Evolutionary conservation across 2,888 invertebrate species (phyloP), one percentile per base, ranked within the genome.

Genomic region (Dynastes tityus): DNA sequence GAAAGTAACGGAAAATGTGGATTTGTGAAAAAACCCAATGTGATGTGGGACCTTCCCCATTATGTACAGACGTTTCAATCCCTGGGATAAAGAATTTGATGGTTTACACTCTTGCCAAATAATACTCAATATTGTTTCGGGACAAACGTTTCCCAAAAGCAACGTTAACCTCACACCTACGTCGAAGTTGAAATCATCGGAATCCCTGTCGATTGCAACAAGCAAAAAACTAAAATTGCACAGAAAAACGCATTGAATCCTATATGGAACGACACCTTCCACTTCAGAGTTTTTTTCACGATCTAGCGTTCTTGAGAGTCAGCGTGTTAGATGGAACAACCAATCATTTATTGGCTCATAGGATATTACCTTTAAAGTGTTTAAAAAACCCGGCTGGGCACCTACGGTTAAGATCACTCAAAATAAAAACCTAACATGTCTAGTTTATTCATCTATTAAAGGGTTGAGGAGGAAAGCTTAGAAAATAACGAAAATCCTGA

Each of bases 141-240:
- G 98, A 0, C 98, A 98, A 87, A 97, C 86, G 95, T 98, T 0
- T 95, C 95, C 4, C 95, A n/a, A 94, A 67, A 92, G 91, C 63
- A 94, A 92, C 83, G 93, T 95, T 0, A 93, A 93, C 82, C 93
- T 95, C 82, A 96, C 84, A 95, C 96, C 0, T 95, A 94, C 87
- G 96, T 98, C 0, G 98, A 98, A 87, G 93, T 98, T 0, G 98
- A 98, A 86, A 91, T 98, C 4, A 91, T 97, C 9, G 98, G 98
- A 0, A 96, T 98, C 4, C 96, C 96, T 0, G 94, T 94, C 0
- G 98, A 98, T 86, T 97, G 97, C 86, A 94, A 92, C 86, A 97
- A 97, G 87, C 95, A 96, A 80, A 94, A 95, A 86, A 97, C 97
- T 0, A 95, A 95, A 88, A 92, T 94, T 0, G 93, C 96, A 0